A percentile compares a stretch with the other conserved stretches of the same genome.
Evolutionary conservation across 2,113 vertebrate species (phyloP).

Genomic region (Ciconia boyciana): DNA sequence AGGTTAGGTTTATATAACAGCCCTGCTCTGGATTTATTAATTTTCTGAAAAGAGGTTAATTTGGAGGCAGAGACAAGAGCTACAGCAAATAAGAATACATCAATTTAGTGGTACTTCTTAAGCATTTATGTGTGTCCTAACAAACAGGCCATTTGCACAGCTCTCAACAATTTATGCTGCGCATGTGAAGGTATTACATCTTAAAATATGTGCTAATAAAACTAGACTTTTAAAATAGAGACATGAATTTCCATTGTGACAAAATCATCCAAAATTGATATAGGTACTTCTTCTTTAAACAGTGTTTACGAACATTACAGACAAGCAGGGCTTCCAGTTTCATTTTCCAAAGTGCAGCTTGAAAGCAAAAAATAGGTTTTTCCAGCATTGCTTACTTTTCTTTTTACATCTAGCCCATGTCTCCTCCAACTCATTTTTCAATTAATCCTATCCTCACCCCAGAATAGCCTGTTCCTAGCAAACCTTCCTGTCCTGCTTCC

Average conservation of each 20-base stretch:
- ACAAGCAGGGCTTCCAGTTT: background rate
- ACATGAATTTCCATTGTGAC: background rate
- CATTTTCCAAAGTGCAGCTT: background rate
- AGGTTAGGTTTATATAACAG: background rate
- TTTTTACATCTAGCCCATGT: background rate
- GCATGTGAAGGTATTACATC: background rate
- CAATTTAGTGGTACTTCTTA: too few species aligned
- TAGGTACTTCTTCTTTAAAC: accelerated
- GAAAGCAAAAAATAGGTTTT: background rate
- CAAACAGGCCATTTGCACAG: background rate
- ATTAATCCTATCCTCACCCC: background rate
- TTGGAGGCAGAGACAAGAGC: background rate
- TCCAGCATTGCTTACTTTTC: background rate
- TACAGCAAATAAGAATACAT: background rate
- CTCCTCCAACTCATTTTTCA: background rate
- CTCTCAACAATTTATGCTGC: background rate
- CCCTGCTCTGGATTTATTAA: background rate
- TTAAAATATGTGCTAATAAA: background rate
- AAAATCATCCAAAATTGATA: background rate
- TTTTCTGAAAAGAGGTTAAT: background rate
- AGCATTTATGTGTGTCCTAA: background rate
- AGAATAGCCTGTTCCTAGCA: background rate
- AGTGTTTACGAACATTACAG: background rate
- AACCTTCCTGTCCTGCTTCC: background rate
- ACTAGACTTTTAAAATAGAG: background rate